Evolutionary conservation across 2,113 vertebrate genomes (phyloP).

Genomic region (Acrocephalus kingi): DNA sequence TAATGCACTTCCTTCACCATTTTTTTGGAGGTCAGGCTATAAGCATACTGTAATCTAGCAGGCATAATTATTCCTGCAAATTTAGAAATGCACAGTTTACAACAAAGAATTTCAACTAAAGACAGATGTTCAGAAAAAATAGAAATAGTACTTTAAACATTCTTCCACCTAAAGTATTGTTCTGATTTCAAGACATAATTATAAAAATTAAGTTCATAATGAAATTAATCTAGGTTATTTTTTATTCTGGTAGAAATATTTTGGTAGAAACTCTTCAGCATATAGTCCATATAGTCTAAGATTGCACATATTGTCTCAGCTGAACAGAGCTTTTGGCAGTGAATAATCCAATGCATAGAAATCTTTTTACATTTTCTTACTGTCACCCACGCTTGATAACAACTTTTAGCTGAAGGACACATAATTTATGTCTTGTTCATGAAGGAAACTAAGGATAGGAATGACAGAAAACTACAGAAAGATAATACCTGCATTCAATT

Average conservation of each 20-base stretch:
- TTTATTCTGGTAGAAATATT: conserved; percentile 2
- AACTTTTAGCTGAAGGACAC: conserved; percentile 11
- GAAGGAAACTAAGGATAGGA: not conserved
- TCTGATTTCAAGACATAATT: not conserved
- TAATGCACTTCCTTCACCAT: not conserved
- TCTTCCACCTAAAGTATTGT: not conserved
- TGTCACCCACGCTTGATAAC: not conserved
- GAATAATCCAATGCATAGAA: not conserved
- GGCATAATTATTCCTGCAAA: not conserved
- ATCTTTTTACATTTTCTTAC: conserved; percentile 24
- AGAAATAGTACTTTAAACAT: not conserved
- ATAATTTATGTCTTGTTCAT: not conserved
- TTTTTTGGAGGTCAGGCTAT: not conserved
- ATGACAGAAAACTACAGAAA: not conserved
- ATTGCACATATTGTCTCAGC: conserved; percentile 11
- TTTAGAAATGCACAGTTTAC: not conserved
- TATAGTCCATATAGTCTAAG: not conserved
- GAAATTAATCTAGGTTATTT: conserved; percentile 21
- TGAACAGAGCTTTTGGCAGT: not conserved
- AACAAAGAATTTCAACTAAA: not conserved
- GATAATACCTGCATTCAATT: not conserved
- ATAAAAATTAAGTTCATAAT: not conserved
- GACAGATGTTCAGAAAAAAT: not conserved
- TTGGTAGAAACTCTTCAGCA: not conserved
- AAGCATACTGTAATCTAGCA: not conserved